Conservation (phyloP, 2,113 vertebrate genomes). For the Pedetes capensis region DNA sequence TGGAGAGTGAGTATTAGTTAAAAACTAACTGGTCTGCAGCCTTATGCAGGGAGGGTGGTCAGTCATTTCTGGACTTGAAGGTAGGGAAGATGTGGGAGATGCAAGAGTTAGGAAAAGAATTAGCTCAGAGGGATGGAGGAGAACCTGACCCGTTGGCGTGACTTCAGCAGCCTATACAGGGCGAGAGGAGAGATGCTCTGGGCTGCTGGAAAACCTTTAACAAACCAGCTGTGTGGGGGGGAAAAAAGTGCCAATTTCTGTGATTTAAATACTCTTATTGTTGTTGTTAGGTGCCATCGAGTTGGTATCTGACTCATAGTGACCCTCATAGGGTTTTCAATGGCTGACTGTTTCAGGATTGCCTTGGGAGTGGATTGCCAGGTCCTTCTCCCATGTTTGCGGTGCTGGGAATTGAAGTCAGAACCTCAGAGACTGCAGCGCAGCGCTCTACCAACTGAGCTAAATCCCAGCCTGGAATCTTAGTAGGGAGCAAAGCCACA, state of each 20-base stretch:
- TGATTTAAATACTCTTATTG: neutral
- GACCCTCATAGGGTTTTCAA: too few relatives aligned
- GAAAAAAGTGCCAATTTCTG: neutral
- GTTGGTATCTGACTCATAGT: too few relatives aligned
- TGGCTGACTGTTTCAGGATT: too few relatives aligned
- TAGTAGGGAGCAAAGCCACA: neutral
- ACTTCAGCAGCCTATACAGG: neutral
- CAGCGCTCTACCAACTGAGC: too few relatives aligned
- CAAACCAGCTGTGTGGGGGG: neutral
- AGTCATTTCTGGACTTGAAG: neutral
- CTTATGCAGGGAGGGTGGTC: accelerated
- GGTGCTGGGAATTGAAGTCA: too few relatives aligned
- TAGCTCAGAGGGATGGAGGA: too few relatives aligned
- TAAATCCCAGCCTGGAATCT: too few relatives aligned
- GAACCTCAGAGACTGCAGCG: too few relatives aligned
- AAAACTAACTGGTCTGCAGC: too few relatives aligned
- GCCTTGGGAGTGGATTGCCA: too few relatives aligned
- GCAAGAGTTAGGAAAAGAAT: neutral
- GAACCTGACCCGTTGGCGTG: neutral
- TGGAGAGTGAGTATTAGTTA: neutral
- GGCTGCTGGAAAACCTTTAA: neutral
- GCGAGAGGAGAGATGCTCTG: too few relatives aligned
- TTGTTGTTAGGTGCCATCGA: accelerated
- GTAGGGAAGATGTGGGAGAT: neutral
- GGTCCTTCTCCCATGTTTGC: too few relatives aligned